These are phyloP conservation scores for Parascotia fuliginaria DNA, from an alignment of 2,888 invertebrate species.

Conservation along the genomic window DNA sequence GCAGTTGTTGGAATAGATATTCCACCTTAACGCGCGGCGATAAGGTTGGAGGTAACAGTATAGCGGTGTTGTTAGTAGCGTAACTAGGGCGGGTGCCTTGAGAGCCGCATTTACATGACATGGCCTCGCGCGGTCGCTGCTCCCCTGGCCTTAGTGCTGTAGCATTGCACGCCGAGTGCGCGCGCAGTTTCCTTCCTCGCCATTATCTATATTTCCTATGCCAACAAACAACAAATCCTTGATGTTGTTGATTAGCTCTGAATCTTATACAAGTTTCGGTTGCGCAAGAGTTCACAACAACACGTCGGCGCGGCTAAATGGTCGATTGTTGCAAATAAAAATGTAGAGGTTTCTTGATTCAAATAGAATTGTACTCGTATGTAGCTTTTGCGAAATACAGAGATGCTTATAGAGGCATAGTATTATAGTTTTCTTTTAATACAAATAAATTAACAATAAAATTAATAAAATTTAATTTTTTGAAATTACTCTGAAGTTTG, in stretches of 20 bases:
- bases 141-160: conserved; percentile 63
- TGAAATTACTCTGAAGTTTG: too few relatives aligned
- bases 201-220: conserved; percentile 63
- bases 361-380: neutral
- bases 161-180: conserved; percentile 57
- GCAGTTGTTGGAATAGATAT: conserved; percentile 32
- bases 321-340: conserved; percentile 13
- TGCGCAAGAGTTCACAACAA: conserved; percentile 17
- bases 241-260: conserved; percentile 23
- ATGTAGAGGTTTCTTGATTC: conserved; percentile 2
- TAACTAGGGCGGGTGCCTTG: conserved; percentile 82
- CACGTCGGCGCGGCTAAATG: neutral
- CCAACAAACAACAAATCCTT: conserved; percentile 42
- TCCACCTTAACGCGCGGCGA: conserved; percentile 40
- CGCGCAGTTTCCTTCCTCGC: conserved; percentile 77
- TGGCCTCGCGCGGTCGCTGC: conserved; percentile 79
- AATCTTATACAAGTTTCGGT: conserved; percentile 17
- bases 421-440: too few relatives aligned
- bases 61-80: conserved; percentile 41
- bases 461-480: too few relatives aligned
- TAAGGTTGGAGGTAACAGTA: conserved; percentile 46
- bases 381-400: conserved; percentile 2
- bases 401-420: conserved; percentile 1
- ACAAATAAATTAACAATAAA: too few relatives aligned
- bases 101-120: conserved; percentile 76